Percentiles rank a stretch among this genome's conserved stretches.
Evolutionary conservation across 2,888 invertebrate species (phyloP).

Genomic region (Heliconius erato): DNA sequence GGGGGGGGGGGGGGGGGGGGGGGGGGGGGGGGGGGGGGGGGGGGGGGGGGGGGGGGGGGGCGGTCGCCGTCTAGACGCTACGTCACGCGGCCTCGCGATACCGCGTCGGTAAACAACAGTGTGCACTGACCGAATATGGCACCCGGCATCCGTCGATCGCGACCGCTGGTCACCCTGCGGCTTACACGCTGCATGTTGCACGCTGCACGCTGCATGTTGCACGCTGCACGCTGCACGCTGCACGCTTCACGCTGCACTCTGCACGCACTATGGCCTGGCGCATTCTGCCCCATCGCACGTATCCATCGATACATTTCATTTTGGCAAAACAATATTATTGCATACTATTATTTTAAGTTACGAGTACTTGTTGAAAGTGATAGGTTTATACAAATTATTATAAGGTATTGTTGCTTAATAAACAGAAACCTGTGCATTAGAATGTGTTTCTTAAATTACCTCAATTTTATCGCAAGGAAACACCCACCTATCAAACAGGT

Average conservation of each 20-base stretch:
- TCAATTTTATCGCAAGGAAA: not conserved
- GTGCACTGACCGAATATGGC: conserved; percentile 86
- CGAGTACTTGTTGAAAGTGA: too few relatives aligned
- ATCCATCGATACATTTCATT: not conserved
- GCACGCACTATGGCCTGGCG: not conserved
- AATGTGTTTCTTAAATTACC: not conserved
- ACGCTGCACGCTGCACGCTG: conserved; percentile 27
- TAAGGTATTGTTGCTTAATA: not conserved
- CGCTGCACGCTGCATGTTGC: conserved; percentile 62
- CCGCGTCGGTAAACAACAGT: conserved; percentile 86
- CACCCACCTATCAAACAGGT: not conserved
- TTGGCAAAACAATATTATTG: not conserved
- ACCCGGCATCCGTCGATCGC: conserved; percentile 66
- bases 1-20: conserved; percentile 60
- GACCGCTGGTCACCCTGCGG: conserved; percentile 65
- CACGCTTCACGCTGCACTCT: conserved; percentile 25
- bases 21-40: conserved; percentile 64
- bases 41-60: conserved; percentile 63
- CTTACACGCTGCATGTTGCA: conserved; percentile 25
- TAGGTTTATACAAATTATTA: too few relatives aligned
- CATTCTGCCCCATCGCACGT: not conserved
- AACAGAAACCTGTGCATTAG: not conserved
- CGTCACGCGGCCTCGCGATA: conserved; percentile 87
- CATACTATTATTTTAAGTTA: not conserved
- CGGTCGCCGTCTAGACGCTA: conserved; percentile 82